Conservation (phyloP, 2,888 invertebrate genomes). For the Phymatocera aterrima region DNA sequence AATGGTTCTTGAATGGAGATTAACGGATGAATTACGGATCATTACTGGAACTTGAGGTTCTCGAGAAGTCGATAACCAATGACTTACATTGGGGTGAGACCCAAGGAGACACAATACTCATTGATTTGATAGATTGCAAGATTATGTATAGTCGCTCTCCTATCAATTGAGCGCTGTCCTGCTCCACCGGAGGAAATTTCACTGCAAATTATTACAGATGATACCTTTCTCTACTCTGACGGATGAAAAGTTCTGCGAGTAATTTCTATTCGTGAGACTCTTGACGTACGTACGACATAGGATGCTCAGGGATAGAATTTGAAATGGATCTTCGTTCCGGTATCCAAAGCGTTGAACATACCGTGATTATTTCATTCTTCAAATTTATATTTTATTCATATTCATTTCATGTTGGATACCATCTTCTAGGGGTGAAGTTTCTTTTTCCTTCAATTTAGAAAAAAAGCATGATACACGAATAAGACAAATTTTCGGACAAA, state of each 20-base stretch:
- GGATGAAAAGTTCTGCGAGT: background rate
- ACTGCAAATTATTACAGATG: background rate
- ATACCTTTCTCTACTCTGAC: background rate
- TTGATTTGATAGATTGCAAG: background rate
- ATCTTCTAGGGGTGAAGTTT: background rate
- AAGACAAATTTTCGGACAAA: background rate
- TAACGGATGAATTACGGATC: constrained; percentile 1
- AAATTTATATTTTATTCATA: no score
- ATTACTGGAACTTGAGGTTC: background rate
- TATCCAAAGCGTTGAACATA: background rate
- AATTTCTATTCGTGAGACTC: background rate
- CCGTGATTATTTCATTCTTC: background rate
- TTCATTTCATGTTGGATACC: background rate
- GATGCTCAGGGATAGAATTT: background rate
- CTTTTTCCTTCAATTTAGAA: background rate
- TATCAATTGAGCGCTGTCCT: constrained; percentile 1
- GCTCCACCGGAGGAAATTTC: background rate
- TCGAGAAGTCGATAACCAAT: background rate
- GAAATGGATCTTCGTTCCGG: background rate
- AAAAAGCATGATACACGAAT: background rate
- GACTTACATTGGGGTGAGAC: background rate
- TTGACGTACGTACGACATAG: background rate
- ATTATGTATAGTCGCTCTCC: background rate
- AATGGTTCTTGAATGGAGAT: background rate
- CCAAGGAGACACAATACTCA: background rate